A percentile compares a stretch with the other conserved stretches of the same genome.
These are phyloP conservation scores for Sminthurides bifidus DNA, from an alignment of 1,140 invertebrate genomes.

Conservation along the genomic window DNA sequence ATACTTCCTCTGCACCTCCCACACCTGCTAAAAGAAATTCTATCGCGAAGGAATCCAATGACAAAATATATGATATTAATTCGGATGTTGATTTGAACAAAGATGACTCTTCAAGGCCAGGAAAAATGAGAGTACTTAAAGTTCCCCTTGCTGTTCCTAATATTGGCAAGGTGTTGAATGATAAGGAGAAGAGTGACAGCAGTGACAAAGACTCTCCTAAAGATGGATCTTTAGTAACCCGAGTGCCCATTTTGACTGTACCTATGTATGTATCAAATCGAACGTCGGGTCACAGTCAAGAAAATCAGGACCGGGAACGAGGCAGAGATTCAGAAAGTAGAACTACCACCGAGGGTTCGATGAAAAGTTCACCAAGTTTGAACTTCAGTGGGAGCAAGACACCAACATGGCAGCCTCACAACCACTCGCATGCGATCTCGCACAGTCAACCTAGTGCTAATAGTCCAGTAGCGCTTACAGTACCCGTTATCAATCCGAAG, in stretches of 20 bases:
- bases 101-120: too few relatives aligned
- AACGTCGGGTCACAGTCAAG: slow-evolving; percentile 9
- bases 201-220: not conserved
- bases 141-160: too few relatives aligned
- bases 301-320: not conserved
- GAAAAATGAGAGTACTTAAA: too few relatives aligned
- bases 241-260: slow-evolving; percentile 26
- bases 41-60: not conserved
- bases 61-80: slow-evolving; percentile 15
- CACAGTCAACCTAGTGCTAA: not conserved
- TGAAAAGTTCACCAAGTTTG: too few relatives aligned
- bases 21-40: not conserved
- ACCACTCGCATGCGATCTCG: slow-evolving; percentile 20
- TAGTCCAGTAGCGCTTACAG: slow-evolving; percentile 18
- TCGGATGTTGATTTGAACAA: slow-evolving; percentile 9
- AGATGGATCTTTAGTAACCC: not conserved
- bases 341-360: too few relatives aligned
- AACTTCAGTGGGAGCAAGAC: too few relatives aligned
- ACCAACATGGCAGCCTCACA: slow-evolving; percentile 32
- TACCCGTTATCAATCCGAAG: slow-evolving; percentile 8
- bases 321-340: too few relatives aligned
- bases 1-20: not conserved
- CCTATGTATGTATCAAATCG: slow-evolving; percentile 25
- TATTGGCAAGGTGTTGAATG: too few relatives aligned
- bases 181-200: too few relatives aligned